These are phyloP conservation scores for Phymastichus coffea DNA, from an alignment of 1,140 invertebrate genomes.

Conservation along the genomic window DNA sequence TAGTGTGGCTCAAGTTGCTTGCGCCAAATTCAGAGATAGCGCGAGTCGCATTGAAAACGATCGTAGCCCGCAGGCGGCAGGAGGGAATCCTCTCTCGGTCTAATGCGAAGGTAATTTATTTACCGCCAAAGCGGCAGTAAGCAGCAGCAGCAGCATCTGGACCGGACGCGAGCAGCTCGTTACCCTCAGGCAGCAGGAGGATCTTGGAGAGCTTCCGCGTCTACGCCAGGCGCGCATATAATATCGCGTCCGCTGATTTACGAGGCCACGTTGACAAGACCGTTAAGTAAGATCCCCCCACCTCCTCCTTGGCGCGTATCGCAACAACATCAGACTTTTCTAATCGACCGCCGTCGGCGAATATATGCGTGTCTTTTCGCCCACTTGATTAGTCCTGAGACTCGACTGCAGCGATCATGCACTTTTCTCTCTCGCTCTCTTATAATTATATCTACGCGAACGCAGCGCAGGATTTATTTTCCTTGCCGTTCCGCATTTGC, in stretches of 20 bases:
- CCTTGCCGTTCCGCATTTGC: neutral
- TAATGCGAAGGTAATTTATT: slow-evolving; percentile 26
- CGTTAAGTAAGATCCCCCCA: slow-evolving; percentile 18
- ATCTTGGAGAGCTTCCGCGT: slow-evolving; percentile 7
- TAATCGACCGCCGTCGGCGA: too few relatives aligned
- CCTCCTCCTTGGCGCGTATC: slow-evolving; percentile 6
- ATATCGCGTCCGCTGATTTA: slow-evolving; percentile 17
- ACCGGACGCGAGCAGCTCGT: slow-evolving; percentile 12
- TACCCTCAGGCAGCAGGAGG: slow-evolving; percentile 1
- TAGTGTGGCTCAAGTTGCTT: too few relatives aligned
- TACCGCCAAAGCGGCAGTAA: neutral
- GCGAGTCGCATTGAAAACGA: neutral
- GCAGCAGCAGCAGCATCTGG: too few relatives aligned
- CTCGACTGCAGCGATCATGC: too few relatives aligned
- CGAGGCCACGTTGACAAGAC: slow-evolving; percentile 1
- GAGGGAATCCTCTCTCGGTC: neutral
- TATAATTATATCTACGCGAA: too few relatives aligned
- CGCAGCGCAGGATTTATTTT: neutral
- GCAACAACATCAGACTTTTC: neutral
- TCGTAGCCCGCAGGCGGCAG: slow-evolving; percentile 3
- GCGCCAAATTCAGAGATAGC: neutral
- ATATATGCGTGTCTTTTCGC: slow-evolving; percentile 2
- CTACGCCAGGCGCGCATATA: too few relatives aligned
- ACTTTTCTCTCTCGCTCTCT: too few relatives aligned
- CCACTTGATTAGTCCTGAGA: slow-evolving; percentile 10